These are phyloP conservation scores for Phalacrocorax carbo DNA, from an alignment of 2,113 vertebrate genomes.

Conservation along the genomic window DNA sequence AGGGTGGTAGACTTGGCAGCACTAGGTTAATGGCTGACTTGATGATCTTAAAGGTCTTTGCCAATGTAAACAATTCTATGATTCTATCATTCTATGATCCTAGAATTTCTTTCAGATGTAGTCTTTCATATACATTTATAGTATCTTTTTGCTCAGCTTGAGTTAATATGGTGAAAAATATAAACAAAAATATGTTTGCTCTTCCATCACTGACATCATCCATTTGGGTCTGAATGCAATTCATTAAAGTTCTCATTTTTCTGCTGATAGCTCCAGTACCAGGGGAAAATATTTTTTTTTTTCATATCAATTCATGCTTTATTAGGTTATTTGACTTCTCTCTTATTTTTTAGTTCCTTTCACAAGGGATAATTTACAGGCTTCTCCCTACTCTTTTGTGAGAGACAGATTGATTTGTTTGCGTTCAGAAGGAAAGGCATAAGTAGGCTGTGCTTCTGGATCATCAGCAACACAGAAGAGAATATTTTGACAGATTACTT, in stretches of 20 bases:
- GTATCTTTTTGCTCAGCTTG: not conserved
- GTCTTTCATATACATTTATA: not conserved
- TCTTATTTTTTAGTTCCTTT: constrained; percentile 18
- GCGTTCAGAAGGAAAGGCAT: not conserved
- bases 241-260: not conserved
- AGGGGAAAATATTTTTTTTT: not conserved
- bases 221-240: not conserved
- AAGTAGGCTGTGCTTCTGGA: not conserved
- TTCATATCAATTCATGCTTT: not conserved
- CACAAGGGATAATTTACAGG: not conserved
- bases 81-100: not conserved
- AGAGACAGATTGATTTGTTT: not conserved
- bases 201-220: not conserved
- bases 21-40: too few species aligned
- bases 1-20: too few species aligned
- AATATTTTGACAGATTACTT: not conserved
- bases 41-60: too few species aligned
- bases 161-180: not conserved
- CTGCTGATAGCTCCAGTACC: not conserved
- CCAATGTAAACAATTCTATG: too few species aligned
- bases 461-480: not conserved
- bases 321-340: not conserved
- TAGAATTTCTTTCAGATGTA: not conserved
- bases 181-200: not conserved
- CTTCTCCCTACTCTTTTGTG: not conserved